Evolutionary conservation across 1,140 invertebrate species (phyloP), one percentile per base, ranked within the genome.

Genomic region (Brachionus koreanus): DNA sequence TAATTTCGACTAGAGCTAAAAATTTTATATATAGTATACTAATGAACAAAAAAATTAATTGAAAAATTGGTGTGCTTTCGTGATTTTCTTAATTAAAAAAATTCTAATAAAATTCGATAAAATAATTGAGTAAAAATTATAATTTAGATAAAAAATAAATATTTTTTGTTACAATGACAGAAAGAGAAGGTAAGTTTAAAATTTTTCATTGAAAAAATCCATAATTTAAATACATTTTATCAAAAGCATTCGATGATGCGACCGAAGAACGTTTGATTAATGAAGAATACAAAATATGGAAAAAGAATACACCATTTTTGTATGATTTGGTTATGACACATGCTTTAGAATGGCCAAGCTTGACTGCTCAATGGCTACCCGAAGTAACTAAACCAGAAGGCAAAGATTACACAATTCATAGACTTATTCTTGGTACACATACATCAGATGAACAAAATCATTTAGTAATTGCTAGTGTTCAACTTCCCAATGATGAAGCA

Each of bases 381-480:
- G 97, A 99, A 90, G 95, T 99, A 12, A 96, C 95, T 23, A 92
- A 91, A 87, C 96, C 96, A 46, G 97, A 98, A 88, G 96, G 96
- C 61, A 98, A 98, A 88, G 98, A 99, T 89, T 98, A 98, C 88
- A 96, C 96, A 1, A 92, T 98, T 82, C 98, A 99, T 89, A 92
- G 97, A 83, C 90, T 99, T 5, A 99, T 99, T 86, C 90, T 99
- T 65, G 98, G 98, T 29, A 99, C 98, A 82, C 98, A 99, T 87
- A 99, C 98, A 83, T 98, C 96, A 2, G 98, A 99, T 89, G 98
- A 99, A 90, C 97, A 99, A 87, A 99, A 99, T 89, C 98, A 99
- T 89, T 89, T 99, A 46, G 89, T 99, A 2, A 99, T 99, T 85
- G 97, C 97, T 13, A 98, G 95, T 88, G 96, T 99, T 42, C 95